These are phyloP conservation scores for Epinotia ramella DNA, from an alignment of 2,888 invertebrate genomes.

Conservation along the genomic window DNA sequence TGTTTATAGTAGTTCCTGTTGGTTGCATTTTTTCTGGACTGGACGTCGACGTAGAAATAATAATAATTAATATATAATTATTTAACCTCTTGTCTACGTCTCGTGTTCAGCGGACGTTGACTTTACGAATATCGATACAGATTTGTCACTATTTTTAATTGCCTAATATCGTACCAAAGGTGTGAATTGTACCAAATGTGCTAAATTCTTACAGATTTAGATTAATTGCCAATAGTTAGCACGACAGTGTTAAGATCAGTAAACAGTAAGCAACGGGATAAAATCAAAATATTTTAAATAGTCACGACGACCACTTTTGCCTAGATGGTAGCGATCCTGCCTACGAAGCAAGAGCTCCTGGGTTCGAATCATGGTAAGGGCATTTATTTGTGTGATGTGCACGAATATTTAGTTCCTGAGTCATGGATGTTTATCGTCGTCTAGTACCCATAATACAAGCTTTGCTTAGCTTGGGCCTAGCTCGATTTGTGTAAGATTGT, in stretches of 20 bases:
- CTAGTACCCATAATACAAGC: too few species aligned
- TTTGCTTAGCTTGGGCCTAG: too few species aligned
- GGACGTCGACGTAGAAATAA: neutral
- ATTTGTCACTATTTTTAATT: slow-evolving; percentile 27
- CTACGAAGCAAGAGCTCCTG: too few species aligned
- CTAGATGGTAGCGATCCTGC: too few species aligned
- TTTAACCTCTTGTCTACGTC: neutral
- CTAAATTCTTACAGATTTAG: slow-evolving; percentile 1
- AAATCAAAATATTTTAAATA: neutral
- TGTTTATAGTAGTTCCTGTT: slow-evolving; percentile 2
- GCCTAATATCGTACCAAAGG: neutral
- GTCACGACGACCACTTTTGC: too few species aligned
- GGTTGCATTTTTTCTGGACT: neutral
- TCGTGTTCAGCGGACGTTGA: neutral
- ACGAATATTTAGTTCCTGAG: too few species aligned
- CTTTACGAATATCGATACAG: neutral
- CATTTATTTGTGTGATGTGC: too few species aligned
- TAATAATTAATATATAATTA: neutral
- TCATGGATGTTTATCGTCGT: too few species aligned
- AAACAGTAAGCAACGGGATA: neutral
- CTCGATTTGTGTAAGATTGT: too few species aligned
- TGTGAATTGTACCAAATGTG: slow-evolving; percentile 21
- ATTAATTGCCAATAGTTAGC: slow-evolving; percentile 4
- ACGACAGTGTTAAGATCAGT: slow-evolving; percentile 23
- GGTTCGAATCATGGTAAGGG: too few species aligned